These are phyloP conservation scores for Hofmannophila pseudospretella DNA, from an alignment of 2,888 invertebrate genomes.

Conservation along the genomic window DNA sequence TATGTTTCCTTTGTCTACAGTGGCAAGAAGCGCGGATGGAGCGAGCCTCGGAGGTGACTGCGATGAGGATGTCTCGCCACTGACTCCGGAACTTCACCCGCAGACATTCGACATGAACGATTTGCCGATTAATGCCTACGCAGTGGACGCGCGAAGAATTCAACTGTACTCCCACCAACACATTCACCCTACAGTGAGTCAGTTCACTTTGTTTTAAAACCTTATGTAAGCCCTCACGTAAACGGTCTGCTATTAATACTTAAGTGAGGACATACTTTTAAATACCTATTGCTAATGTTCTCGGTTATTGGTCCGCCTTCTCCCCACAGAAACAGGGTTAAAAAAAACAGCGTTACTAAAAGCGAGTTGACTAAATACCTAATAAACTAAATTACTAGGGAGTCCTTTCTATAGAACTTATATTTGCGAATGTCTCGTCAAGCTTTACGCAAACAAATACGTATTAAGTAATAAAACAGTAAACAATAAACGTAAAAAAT, in stretches of 20 bases:
- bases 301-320: slow-evolving; percentile 2
- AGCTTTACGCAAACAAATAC: slow-evolving; percentile 13
- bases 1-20: slow-evolving; percentile 31
- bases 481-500: slow-evolving; percentile 38
- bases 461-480: slow-evolving; percentile 32
- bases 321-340: no score
- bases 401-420: no score
- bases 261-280: neutral
- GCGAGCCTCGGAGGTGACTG: slow-evolving; percentile 47
- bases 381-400: no score
- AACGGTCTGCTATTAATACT: neutral
- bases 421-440: no score
- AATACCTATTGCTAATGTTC: neutral
- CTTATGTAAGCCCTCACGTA: slow-evolving; percentile 8
- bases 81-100: slow-evolving; percentile 44
- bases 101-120: slow-evolving; percentile 65
- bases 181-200: slow-evolving; percentile 60
- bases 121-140: slow-evolving; percentile 50
- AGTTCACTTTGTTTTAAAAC: slow-evolving; percentile 10
- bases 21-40: slow-evolving; percentile 58
- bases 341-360: no score
- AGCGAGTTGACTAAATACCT: no score
- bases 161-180: slow-evolving; percentile 60
- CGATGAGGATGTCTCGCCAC: slow-evolving; percentile 46
- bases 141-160: slow-evolving; percentile 63